Percentiles rank a stretch among this genome's conserved stretches.
Evolutionary conservation across 2,797 vertebrate species (phyloP).

Genomic region (Hyperoplus lanceolatus): DNA sequence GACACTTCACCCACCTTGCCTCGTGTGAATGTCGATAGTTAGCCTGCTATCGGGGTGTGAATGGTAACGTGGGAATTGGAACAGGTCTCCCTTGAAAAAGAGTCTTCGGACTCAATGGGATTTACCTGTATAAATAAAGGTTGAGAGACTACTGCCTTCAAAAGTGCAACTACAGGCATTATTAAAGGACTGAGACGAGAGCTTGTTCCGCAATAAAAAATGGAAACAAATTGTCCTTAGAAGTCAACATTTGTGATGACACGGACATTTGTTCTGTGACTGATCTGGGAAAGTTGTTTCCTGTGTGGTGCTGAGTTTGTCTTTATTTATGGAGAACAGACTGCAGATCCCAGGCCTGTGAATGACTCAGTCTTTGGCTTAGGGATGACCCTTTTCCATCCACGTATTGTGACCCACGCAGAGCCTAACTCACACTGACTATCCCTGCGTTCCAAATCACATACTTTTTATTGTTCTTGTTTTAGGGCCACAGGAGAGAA

Average conservation of each 20-base stretch:
- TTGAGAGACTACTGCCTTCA: background rate
- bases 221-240: background rate
- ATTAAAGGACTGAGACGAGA: conserved; percentile 18
- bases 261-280: conserved; percentile 5
- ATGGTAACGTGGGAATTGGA: too few relatives aligned
- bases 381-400: conserved; percentile 49
- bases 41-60: too few relatives aligned
- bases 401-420: conserved; percentile 32
- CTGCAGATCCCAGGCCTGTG: conserved; percentile 46
- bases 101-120: too few relatives aligned
- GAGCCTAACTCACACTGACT: background rate
- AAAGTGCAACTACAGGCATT: conserved; percentile 17
- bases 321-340: conserved; percentile 54
- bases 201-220: background rate
- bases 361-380: conserved; percentile 49
- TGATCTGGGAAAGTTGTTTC: conserved; percentile 48
- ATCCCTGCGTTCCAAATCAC: too few relatives aligned
- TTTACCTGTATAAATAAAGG: too few relatives aligned
- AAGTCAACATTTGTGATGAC: conserved; percentile 47
- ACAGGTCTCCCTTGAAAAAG: too few relatives aligned
- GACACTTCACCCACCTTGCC: too few relatives aligned
- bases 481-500: too few relatives aligned
- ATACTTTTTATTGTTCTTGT: too few relatives aligned
- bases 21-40: too few relatives aligned
- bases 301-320: conserved; percentile 38